Conservation (phyloP, 2,888 invertebrate genomes). For the Sepioteuthis lessoniana region DNA sequence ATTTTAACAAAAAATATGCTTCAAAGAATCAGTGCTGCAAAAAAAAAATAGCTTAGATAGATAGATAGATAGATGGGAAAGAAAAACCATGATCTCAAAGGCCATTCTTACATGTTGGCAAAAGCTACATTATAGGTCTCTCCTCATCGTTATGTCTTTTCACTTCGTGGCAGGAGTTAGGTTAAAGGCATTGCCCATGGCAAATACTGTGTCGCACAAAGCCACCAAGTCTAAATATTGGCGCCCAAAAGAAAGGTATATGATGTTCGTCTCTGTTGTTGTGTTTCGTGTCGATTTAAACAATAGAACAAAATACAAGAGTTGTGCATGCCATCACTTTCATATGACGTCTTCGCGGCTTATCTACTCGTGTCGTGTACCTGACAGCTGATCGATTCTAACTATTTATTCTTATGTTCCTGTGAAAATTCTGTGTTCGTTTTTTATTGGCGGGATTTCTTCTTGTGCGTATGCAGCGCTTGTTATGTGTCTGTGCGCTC, state of each 20-base stretch:
- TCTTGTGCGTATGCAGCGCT: background rate
- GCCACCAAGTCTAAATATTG: background rate
- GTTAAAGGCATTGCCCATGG: background rate
- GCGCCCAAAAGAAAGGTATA: background rate
- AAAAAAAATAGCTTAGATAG: too few relatives aligned
- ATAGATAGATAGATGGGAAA: too few relatives aligned
- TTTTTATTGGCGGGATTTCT: background rate
- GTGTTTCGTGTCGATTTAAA: background rate
- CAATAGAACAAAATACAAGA: background rate
- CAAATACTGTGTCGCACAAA: background rate
- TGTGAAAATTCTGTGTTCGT: background rate
- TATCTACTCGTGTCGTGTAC: background rate
- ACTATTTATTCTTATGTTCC: background rate
- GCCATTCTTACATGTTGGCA: background rate
- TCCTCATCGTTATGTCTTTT: background rate
- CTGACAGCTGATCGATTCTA: conserved; percentile 20
- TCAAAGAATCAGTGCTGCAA: too few relatives aligned
- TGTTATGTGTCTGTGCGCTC: background rate
- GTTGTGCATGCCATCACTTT: background rate
- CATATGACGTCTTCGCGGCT: background rate
- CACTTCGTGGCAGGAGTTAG: background rate
- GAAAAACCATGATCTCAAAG: too few relatives aligned
- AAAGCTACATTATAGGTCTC: background rate
- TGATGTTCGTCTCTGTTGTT: background rate
- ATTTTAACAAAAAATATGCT: too few relatives aligned